phyloP scores from a whole-genome alignment of 2,113 vertebrate species.

The Sander vitreus region DNA sequence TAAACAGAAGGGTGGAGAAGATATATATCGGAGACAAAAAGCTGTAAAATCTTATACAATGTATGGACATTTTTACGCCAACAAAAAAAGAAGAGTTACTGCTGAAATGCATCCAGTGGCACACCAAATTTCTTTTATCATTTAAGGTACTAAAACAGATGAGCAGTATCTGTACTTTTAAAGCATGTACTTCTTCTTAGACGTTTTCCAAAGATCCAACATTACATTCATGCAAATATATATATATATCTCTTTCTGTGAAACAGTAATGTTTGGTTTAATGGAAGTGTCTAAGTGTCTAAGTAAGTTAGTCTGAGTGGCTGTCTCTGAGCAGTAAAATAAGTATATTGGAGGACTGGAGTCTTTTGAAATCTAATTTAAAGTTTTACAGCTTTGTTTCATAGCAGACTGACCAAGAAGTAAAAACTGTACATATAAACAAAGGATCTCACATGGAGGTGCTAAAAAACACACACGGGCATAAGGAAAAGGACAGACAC shows the following conservation, averaged over 20 bases:
- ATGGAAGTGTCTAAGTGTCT: background rate
- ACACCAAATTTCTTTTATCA: conserved; percentile 13
- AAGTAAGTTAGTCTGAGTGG: conserved; percentile 11
- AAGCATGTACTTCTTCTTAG: conserved; percentile 1
- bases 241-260: conserved; percentile 38
- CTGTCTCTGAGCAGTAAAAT: conserved; percentile 61
- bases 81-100: conserved; percentile 13
- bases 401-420: conserved; percentile 23
- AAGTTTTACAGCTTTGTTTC: conserved; percentile 60
- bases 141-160: conserved; percentile 34
- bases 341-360: conserved; percentile 27
- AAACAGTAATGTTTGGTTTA: conserved; percentile 27
- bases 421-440: conserved; percentile 28
- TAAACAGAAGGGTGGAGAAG: background rate
- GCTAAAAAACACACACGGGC: background rate
- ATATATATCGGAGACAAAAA: background rate
- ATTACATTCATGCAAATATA: conserved; percentile 21
- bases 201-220: conserved; percentile 29
- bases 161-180: background rate
- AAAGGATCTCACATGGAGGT: conserved; percentile 11
- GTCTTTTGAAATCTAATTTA: conserved; percentile 64
- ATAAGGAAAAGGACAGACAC: background rate
- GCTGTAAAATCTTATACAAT: background rate
- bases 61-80: background rate
- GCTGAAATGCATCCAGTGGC: background rate